Conservation (phyloP, 2,113 vertebrate genomes). For the Apaloderma vittatum region DNA sequence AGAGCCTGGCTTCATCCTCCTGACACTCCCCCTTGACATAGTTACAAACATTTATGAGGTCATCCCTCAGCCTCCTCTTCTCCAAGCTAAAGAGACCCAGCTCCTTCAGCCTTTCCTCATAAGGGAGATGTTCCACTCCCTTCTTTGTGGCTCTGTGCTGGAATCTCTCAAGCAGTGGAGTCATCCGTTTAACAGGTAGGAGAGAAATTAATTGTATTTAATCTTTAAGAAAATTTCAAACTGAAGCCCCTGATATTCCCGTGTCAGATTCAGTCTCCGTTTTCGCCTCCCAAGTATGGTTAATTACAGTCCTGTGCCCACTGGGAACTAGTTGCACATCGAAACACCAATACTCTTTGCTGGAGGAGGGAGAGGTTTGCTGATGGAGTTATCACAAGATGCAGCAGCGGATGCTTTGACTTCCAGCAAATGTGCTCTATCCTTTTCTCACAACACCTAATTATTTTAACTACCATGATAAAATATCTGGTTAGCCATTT, state of each 20-base stretch:
- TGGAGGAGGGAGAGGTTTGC: background rate
- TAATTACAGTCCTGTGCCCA: constrained; percentile 41
- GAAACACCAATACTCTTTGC: background rate
- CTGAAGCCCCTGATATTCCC: background rate
- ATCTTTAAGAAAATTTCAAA: background rate
- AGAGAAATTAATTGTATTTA: background rate
- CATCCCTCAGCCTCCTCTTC: too few species aligned
- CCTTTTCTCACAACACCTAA: background rate
- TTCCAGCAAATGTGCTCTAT: background rate
- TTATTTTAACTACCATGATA: background rate
- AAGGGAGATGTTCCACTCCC: too few species aligned
- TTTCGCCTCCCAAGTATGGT: background rate
- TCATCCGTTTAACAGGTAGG: background rate
- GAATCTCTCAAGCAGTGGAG: too few species aligned
- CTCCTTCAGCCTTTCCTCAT: too few species aligned
- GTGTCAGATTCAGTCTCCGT: background rate
- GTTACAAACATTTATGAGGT: too few species aligned
- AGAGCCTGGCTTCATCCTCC: too few species aligned
- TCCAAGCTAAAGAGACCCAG: too few species aligned
- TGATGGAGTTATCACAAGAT: background rate
- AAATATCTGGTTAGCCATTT: background rate
- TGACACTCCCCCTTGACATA: too few species aligned
- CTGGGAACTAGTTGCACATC: background rate
- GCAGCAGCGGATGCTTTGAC: background rate
- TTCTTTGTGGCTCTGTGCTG: too few species aligned